Evolutionary conservation across 2,888 invertebrate genomes (phyloP), one percentile per base, ranked within the genome.

Genomic region (Hirtodrosophila alboralis): DNA sequence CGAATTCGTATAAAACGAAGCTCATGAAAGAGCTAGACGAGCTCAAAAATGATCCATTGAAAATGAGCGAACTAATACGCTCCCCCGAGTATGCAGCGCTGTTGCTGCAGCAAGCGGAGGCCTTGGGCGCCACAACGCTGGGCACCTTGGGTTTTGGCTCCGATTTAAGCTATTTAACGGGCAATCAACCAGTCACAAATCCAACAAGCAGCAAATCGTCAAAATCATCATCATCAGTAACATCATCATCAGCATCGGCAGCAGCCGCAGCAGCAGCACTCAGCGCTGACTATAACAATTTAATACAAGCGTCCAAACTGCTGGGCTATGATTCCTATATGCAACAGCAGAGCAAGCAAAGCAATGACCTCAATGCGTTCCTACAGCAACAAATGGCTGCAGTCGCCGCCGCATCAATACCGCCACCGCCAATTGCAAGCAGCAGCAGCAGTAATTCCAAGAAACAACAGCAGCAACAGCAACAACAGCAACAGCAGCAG

Each of bases 11-110:
- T 47, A 90, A 90, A 70, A 90, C 90, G 0, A 90, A 90, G 57
- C 67, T 90, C 0, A 90, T 90, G 90, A 90, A 90, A 33, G 90
- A 91, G 49, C 65, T 90, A 31, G 90, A 90, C 34, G 90, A 90
- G 58, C 79, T 90, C 0, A 91, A 90, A 59, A 90, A 90, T 44
- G 91, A 91, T 80, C 90, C 90, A 1, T 60, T 90, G 2, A 91
- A 91, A 71, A 90, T 91, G 85, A 90, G 90, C 37, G 91, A 91
- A 54, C 67, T 91, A 1, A 90, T 91, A 67, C 86, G 90, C 0
- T 91, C 91, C 4, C 90, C 91, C 0, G 91, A 91, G 58, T 91
- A 91, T 60, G 90, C 91, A 0, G 90, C 90, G 0, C 64, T 91
- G 10, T 60, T 91, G 28, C 62, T 91, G 53, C 90, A 91, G 57